Evolutionary conservation across 2,888 invertebrate species (phyloP).

Genomic region (Cosmopolites sordidus): DNA sequence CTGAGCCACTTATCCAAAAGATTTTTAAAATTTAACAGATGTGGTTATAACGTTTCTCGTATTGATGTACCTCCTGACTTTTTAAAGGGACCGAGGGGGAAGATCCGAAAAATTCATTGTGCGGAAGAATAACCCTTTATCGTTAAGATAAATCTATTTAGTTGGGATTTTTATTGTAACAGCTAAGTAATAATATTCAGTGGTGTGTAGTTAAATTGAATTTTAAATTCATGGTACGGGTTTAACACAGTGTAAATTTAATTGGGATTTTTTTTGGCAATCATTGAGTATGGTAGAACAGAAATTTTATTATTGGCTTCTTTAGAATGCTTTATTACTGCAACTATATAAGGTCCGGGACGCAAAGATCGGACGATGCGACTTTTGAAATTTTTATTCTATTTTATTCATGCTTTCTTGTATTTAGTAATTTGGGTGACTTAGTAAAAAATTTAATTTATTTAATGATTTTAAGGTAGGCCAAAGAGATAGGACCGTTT

Average conservation of each 20-base stretch:
- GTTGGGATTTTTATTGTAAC: background rate
- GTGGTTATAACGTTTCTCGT: constrained; percentile 24
- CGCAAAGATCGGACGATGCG: too few species aligned
- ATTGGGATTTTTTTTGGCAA: background rate
- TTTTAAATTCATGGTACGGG: background rate
- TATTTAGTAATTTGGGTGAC: too few species aligned
- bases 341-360: too few species aligned
- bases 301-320: too few species aligned
- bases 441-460: too few species aligned
- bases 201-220: background rate
- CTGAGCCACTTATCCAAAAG: constrained; percentile 12
- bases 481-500: too few species aligned
- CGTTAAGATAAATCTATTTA: constrained; percentile 1
- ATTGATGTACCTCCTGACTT: constrained; percentile 5
- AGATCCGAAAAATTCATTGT: constrained; percentile 28
- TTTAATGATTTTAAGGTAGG: too few species aligned
- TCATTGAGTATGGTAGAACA: too few species aligned
- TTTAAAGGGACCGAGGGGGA: constrained; percentile 11
- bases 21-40: constrained; percentile 28
- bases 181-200: background rate
- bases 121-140: constrained; percentile 35
- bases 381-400: too few species aligned
- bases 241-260: background rate
- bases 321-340: too few species aligned
- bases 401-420: too few species aligned